Evolutionary conservation across 2,797 vertebrate species (phyloP).

Genomic region (Malurus splendens): DNA sequence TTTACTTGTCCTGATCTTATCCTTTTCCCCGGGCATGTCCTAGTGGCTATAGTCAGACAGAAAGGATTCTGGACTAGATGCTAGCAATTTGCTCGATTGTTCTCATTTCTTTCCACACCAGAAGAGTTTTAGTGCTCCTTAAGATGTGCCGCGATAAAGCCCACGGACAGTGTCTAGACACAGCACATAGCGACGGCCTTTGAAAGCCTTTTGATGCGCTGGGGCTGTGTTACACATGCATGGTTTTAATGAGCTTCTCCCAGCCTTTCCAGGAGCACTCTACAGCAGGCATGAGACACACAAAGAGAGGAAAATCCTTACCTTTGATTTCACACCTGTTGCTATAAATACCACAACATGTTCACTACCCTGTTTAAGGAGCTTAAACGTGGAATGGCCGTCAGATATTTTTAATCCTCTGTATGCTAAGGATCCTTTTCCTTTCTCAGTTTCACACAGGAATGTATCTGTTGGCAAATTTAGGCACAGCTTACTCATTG

Average conservation of each 20-base stretch:
- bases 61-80: background rate
- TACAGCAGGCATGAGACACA: background rate
- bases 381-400: background rate
- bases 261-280: background rate
- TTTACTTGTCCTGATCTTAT: background rate
- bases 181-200: background rate
- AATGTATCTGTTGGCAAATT: background rate
- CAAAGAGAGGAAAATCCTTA: slow-evolving; percentile 3
- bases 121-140: background rate
- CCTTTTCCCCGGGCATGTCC: background rate
- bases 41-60: background rate
- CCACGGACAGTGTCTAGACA: background rate
- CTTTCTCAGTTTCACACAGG: background rate
- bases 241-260: slow-evolving; percentile 11
- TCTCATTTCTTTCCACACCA: background rate
- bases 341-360: background rate
- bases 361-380: background rate
- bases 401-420: background rate
- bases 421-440: background rate
- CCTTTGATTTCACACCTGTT: slow-evolving; percentile 20
- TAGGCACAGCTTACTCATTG: background rate
- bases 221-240: background rate
- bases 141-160: background rate
- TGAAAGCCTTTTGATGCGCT: background rate
- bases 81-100: background rate